These are phyloP conservation scores for Burhinus oedicnemus DNA, from an alignment of 2,113 vertebrate genomes.

Conservation along the genomic window DNA sequence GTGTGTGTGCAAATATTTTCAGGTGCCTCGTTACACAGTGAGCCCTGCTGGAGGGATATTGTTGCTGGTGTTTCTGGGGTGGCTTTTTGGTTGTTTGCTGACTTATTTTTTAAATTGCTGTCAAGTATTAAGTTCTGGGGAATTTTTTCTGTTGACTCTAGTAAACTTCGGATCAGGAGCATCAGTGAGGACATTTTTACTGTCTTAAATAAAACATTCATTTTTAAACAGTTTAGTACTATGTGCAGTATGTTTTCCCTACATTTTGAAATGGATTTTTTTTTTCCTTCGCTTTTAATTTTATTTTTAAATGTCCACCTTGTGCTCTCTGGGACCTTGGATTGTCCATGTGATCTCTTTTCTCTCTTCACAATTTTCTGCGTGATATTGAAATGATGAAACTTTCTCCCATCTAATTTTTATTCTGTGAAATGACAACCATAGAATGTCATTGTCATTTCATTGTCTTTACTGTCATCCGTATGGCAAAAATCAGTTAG, in stretches of 20 bases:
- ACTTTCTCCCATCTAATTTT: background rate
- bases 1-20: background rate
- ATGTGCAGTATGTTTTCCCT: background rate
- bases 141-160: background rate
- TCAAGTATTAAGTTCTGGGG: background rate
- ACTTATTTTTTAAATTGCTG: background rate
- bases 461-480: constrained; percentile 20
- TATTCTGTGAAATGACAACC: background rate
- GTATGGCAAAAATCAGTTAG: background rate
- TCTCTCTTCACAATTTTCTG: background rate
- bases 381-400: background rate
- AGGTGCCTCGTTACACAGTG: background rate
- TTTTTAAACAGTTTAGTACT: background rate
- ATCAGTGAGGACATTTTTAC: background rate
- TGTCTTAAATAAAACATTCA: background rate
- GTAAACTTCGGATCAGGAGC: background rate
- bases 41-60: background rate
- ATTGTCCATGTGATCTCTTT: background rate
- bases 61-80: constrained; percentile 13
- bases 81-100: background rate
- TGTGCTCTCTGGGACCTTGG: background rate
- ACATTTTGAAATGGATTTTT: background rate
- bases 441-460: background rate
- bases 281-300: background rate
- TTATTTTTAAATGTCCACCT: background rate